Conservation (phyloP, 1,140 invertebrate genomes). For the Drosophila orena region DNA sequence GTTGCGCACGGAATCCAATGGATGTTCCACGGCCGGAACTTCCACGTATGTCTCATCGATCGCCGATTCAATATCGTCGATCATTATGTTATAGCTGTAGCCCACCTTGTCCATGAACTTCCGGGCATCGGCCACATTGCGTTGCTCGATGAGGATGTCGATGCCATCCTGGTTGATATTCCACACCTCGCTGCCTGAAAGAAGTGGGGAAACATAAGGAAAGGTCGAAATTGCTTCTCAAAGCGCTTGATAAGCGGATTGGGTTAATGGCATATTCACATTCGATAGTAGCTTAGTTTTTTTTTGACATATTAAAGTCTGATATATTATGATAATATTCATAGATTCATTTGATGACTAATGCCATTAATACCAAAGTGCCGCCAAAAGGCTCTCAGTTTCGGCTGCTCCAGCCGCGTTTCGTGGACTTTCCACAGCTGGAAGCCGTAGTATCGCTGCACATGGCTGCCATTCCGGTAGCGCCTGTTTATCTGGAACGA, state of each 20-base stretch:
- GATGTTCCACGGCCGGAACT: conserved; percentile 85
- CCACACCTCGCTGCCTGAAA: conserved; percentile 77
- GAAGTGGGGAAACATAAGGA: background rate
- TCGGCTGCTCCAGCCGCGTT: conserved; percentile 45
- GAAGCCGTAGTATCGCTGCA: conserved; percentile 65
- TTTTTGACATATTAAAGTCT: no score
- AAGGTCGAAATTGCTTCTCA: background rate
- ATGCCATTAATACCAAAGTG: conserved; percentile 53
- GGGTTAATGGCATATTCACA: conserved; percentile 2
- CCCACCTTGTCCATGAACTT: conserved; percentile 86
- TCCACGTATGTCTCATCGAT: conserved; percentile 91
- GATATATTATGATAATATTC: background rate
- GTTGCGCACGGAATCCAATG: conserved; percentile 68
- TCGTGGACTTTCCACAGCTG: conserved; percentile 81
- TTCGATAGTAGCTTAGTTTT: no score
- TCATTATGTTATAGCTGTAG: conserved; percentile 89
- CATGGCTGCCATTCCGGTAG: conserved; percentile 61
- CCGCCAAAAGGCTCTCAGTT: conserved; percentile 53
- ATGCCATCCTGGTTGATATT: conserved; percentile 83
- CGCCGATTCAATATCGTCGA: conserved; percentile 90
- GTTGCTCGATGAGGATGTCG: conserved; percentile 87
- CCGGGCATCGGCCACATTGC: conserved; percentile 86
- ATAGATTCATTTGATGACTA: background rate
- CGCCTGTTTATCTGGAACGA: conserved; percentile 79
- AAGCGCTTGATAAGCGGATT: background rate